Evolutionary conservation across 2,113 vertebrate species (phyloP).

Genomic region (Kryptolebias marmoratus): DNA sequence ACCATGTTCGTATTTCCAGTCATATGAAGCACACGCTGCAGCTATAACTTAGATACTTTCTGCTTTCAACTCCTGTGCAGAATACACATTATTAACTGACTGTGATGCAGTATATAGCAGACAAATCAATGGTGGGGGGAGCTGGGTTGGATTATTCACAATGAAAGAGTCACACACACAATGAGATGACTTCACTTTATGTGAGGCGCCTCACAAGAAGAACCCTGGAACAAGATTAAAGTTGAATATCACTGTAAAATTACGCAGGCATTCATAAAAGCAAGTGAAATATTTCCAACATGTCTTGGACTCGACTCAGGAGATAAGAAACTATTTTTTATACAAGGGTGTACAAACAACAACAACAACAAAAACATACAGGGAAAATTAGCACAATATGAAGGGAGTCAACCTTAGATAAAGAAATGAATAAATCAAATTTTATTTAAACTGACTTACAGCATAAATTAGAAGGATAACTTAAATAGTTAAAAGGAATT

Average conservation of each 20-base stretch:
- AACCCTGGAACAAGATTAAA: not conserved
- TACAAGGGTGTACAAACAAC: too few relatives aligned
- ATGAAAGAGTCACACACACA: slow-evolving; percentile 12
- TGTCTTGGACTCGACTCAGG: too few relatives aligned
- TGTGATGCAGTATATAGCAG: slow-evolving; percentile 14
- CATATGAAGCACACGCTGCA: not conserved
- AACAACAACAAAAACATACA: too few relatives aligned
- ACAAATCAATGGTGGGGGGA: slow-evolving; percentile 16
- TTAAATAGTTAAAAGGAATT: too few relatives aligned
- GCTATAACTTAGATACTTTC: not conserved
- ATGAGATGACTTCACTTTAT: slow-evolving; percentile 60
- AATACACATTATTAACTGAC: slow-evolving; percentile 38
- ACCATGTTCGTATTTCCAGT: slow-evolving; percentile 21
- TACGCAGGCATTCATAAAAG: too few relatives aligned
- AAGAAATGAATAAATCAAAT: too few relatives aligned
- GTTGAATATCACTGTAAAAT: not conserved
- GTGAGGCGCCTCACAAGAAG: slow-evolving; percentile 51
- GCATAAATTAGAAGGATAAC: too few relatives aligned
- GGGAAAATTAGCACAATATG: too few relatives aligned
- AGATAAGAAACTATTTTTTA: too few relatives aligned
- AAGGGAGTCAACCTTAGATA: too few relatives aligned
- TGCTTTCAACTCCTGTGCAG: not conserved
- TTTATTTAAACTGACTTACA: too few relatives aligned
- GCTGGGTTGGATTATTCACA: slow-evolving; percentile 19
- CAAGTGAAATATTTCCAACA: too few relatives aligned